A percentile compares a stretch with the other conserved stretches of the same genome.
phyloP scores from a whole-genome alignment of 2,113 vertebrate species.

The Pomatorhinus ruficollis region DNA sequence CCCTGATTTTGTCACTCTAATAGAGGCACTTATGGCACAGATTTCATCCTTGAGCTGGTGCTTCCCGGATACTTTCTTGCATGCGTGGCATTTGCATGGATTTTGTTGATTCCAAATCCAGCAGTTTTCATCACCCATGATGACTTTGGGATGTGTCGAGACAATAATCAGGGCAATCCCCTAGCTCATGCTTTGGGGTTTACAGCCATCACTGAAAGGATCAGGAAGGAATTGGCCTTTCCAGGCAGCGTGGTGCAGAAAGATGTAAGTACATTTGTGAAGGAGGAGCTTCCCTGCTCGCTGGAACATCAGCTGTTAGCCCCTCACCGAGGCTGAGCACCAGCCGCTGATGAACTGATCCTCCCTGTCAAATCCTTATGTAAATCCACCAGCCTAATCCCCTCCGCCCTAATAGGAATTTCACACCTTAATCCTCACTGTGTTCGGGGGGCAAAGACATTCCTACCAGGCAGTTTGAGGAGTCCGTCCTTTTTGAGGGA shows the following conservation, averaged over 20 bases:
- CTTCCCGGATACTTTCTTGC: not conserved
- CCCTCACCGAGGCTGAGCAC: not conserved
- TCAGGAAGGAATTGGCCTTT: not conserved
- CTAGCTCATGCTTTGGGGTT: not conserved
- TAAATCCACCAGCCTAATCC: slow-evolving; percentile 44
- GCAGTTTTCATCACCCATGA: not conserved
- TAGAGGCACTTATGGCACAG: not conserved
- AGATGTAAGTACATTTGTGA: not conserved
- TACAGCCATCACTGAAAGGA: not conserved
- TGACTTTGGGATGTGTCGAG: not conserved
- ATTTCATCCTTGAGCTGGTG: not conserved
- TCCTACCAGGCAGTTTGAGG: not conserved
- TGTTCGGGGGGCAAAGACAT: not conserved
- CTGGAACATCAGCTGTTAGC: not conserved
- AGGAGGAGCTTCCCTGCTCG: not conserved
- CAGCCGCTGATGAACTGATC: not conserved
- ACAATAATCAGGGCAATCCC: not conserved
- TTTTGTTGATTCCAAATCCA: not conserved
- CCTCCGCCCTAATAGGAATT: slow-evolving; percentile 40
- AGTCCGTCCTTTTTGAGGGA: not conserved
- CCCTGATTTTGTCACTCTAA: not conserved
- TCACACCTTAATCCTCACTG: slow-evolving; percentile 29
- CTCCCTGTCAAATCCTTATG: slow-evolving; percentile 35
- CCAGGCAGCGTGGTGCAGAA: not conserved
- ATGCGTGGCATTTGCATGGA: not conserved